Evolutionary conservation across 2,888 invertebrate species (phyloP).

Genomic region (Hirtodrosophila trivittata): DNA sequence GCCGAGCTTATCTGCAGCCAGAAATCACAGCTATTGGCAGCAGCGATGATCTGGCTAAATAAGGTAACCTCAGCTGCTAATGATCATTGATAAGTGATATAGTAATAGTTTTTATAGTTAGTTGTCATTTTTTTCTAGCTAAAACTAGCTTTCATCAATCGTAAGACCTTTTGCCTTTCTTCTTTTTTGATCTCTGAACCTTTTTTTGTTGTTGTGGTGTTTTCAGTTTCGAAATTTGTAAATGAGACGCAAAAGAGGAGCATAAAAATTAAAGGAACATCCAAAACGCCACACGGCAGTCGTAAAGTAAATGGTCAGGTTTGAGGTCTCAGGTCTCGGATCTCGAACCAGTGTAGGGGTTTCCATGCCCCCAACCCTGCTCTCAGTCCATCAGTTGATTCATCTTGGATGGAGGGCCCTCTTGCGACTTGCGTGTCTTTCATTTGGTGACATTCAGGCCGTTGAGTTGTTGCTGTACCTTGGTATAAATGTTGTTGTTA

Average conservation of each 20-base stretch:
- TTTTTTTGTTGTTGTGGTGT: background rate
- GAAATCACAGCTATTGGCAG: conserved; percentile 38
- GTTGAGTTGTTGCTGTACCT: conserved; percentile 70
- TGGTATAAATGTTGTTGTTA: conserved; percentile 43
- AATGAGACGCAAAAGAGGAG: conserved; percentile 60
- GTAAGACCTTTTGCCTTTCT: conserved; percentile 1
- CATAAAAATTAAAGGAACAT: conserved; percentile 63
- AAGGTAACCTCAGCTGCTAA: conserved; percentile 11
- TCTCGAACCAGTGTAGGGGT: conserved; percentile 8
- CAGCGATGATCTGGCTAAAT: conserved; percentile 21
- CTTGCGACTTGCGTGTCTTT: conserved; percentile 51
- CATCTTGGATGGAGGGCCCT: conserved; percentile 15
- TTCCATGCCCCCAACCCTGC: conserved; percentile 2
- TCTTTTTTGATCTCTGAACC: conserved; percentile 2
- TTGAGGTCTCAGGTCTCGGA: conserved; percentile 10
- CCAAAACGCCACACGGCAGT: conserved; percentile 55
- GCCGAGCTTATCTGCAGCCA: conserved; percentile 42
- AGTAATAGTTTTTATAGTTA: background rate
- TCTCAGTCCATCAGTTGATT: conserved; percentile 3
- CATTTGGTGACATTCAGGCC: conserved; percentile 72
- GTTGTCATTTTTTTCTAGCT: background rate
- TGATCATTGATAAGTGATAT: conserved; percentile 11
- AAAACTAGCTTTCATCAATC: background rate
- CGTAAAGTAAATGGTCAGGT: conserved; percentile 71
- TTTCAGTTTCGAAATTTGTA: conserved; percentile 49